Conservation (phyloP, 1,140 invertebrate species). For the Scaptomyza pallida region DNA sequence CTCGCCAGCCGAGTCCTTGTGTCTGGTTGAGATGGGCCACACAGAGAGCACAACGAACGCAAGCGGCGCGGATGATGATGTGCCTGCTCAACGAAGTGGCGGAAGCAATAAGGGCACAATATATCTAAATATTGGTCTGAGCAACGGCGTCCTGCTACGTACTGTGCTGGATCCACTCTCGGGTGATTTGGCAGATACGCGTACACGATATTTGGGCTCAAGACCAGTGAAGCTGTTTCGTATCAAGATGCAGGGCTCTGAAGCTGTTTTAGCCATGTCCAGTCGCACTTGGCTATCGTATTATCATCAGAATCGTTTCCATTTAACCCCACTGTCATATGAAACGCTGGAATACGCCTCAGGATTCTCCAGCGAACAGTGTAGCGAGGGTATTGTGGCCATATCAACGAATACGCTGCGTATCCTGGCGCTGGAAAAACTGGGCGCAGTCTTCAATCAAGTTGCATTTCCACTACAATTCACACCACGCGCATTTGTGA, state of each 20-base stretch:
- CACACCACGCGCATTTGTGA: conserved; percentile 97
- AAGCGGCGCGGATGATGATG: conserved; percentile 84
- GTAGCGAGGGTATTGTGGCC: conserved; percentile 99
- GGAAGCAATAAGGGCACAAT: conserved; percentile 88
- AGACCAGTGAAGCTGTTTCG: conserved; percentile 98
- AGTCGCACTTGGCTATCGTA: conserved; percentile 99
- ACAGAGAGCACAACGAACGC: conserved; percentile 84
- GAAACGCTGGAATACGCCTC: conserved; percentile 99
- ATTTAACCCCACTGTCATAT: conserved; percentile 97
- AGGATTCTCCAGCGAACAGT: conserved; percentile 95
- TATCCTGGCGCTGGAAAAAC: conserved; percentile 98
- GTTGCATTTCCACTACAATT: conserved; percentile 95
- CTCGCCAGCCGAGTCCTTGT: conserved; percentile 97
- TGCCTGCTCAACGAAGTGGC: conserved; percentile 57
- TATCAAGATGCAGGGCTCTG: conserved; percentile 96
- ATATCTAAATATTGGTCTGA: conserved; percentile 98
- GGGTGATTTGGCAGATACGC: conserved; percentile 97
- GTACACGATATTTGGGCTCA: conserved; percentile 97
- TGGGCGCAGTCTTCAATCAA: conserved; percentile 99
- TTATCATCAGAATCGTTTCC: conserved; percentile 98
- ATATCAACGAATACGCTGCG: conserved; percentile 98
- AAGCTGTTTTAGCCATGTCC: conserved; percentile 98
- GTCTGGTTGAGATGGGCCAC: conserved; percentile 94
- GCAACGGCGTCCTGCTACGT: conserved; percentile 97
- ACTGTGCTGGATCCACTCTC: conserved; percentile 98